Base-by-base conservation (phyloP, 2,888 invertebrate genomes). In the Caenorhabditis imperialis region DNA sequence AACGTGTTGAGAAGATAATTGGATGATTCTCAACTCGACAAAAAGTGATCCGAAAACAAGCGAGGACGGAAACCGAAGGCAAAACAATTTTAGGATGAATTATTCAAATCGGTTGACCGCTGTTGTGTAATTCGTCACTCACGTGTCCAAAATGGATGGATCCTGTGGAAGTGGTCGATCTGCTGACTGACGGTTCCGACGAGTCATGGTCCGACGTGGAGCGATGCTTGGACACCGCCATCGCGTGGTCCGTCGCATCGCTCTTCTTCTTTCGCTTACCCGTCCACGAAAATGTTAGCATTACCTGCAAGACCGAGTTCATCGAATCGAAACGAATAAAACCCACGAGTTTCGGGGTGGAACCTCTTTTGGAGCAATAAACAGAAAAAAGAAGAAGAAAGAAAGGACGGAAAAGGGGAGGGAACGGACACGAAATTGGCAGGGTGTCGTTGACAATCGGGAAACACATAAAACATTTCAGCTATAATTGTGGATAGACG, bases 181-280 rank as follows among this genome's bases (percentile, higher is more conserved):
- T 38, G 55, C 60, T 61, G 42, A 70, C 70, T 37, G 61, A 70
- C 55, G 60, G 60, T 70, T 70, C 61, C 20, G 60, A 55, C 42
- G 60, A 61, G 16, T 57, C 48, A 27, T 70, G 61, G 20, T 70
- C 61, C 42, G 61, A 61, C 5, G 55, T 61, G 38, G 60, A 60
- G 23, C 60, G 58, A 55, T 61, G 54, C 38, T 61, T 61, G 20
- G 55, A 44, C 20, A 54, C 61, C 16, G 61, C 44, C 55, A 70
- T 55, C 23, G 48, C 61, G 23, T 55, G 61, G 25, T 69, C 60
- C 4, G 45, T 22, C 60, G 60, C 69, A 54, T 69, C 69, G n/a
- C 69, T 69, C 48, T 62, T 70, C 40, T 70, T 70, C 47, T 70
- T 70, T 35, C 61, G 61, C 22, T 70, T 70, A 70, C 70, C 70